These are phyloP conservation scores for Hylaeus anthracinus DNA, from an alignment of 1,140 invertebrate species.

Conservation along the genomic window DNA sequence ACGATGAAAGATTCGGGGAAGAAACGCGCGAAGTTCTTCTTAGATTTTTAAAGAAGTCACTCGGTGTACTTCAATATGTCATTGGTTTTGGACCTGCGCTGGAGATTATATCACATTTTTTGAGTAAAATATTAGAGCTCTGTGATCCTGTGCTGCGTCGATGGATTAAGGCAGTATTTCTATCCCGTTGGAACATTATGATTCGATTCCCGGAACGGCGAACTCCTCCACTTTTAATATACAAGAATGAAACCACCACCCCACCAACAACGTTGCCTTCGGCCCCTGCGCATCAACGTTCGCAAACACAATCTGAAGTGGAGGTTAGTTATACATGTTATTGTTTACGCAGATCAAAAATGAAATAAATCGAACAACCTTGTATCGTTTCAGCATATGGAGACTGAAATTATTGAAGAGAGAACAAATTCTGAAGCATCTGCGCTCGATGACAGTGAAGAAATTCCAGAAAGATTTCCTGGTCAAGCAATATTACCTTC, in stretches of 20 bases:
- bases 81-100: constrained; percentile 61
- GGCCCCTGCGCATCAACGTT: constrained; percentile 28
- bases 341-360: constrained; percentile 2
- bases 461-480: constrained; percentile 73
- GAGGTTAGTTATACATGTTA: constrained; percentile 62
- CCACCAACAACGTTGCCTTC: constrained; percentile 34
- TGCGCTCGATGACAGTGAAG: constrained; percentile 68
- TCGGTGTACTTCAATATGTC: constrained; percentile 63
- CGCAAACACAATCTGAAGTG: constrained; percentile 50
- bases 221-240: constrained; percentile 67
- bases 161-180: constrained; percentile 54
- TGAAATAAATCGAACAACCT: not conserved
- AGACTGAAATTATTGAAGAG: constrained; percentile 67
- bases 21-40: constrained; percentile 54
- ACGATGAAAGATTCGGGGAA: constrained; percentile 62
- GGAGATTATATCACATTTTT: constrained; percentile 58
- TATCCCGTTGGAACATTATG: constrained; percentile 26
- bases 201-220: constrained; percentile 55
- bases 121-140: constrained; percentile 56
- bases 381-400: constrained; percentile 69
- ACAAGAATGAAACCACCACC: constrained; percentile 47
- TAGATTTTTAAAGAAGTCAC: constrained; percentile 61
- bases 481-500: constrained; percentile 77
- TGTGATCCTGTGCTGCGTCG: constrained; percentile 48
- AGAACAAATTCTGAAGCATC: constrained; percentile 60